Conservation (phyloP, 2,888 invertebrate genomes). For the Rhyacophila evoluta region DNA sequence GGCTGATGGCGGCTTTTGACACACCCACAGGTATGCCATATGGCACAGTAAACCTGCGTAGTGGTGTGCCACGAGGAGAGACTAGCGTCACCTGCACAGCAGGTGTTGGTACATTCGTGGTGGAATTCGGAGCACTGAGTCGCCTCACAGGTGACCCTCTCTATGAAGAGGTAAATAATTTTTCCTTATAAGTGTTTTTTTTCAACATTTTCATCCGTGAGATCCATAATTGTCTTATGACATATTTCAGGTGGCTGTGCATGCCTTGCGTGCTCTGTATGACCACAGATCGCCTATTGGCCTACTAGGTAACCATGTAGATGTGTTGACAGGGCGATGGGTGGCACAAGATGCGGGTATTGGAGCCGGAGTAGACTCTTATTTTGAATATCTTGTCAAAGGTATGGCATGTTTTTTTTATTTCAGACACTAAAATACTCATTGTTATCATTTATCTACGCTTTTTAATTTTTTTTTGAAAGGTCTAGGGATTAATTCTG, state of each 20-base stretch:
- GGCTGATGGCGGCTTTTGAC: constrained; percentile 91
- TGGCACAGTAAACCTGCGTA: constrained; percentile 93
- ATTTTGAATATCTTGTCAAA: constrained; percentile 98
- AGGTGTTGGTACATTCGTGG: constrained; percentile 95
- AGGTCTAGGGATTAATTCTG: too few relatives aligned
- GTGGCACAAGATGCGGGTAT: constrained; percentile 98
- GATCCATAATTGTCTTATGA: too few relatives aligned
- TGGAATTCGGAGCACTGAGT: constrained; percentile 96
- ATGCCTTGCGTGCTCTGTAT: constrained; percentile 91
- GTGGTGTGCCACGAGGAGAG: constrained; percentile 94
- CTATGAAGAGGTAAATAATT: constrained; percentile 92
- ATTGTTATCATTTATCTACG: too few relatives aligned
- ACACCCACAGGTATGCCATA: constrained; percentile 97
- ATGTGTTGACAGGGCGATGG: constrained; percentile 95
- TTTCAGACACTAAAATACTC: too few relatives aligned
- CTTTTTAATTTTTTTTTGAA: too few relatives aligned
- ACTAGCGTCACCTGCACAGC: constrained; percentile 98
- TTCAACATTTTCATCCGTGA: too few relatives aligned
- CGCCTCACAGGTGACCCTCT: constrained; percentile 93
- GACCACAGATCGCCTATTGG: constrained; percentile 88
- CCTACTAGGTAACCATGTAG: constrained; percentile 96
- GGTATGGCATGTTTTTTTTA: too few relatives aligned
- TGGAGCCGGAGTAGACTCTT: constrained; percentile 96
- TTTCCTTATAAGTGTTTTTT: too few relatives aligned
- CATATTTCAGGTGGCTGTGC: constrained; percentile 84